A percentile compares a stretch with the other conserved stretches of the same genome.
phyloP scores from a whole-genome alignment of 2,113 vertebrate genomes.

The Saguinus midas region DNA sequence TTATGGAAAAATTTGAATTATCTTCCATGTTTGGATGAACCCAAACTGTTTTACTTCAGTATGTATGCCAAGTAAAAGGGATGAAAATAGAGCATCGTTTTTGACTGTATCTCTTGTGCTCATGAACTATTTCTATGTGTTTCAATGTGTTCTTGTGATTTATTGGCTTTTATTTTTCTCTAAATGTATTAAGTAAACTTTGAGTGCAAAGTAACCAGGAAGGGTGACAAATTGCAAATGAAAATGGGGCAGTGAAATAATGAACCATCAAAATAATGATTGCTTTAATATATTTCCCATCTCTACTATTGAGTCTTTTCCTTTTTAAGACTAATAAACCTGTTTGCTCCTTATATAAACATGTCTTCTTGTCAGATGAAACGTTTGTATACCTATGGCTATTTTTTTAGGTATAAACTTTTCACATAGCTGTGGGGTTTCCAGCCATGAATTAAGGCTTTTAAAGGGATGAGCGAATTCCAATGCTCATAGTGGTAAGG shows the following conservation, averaged over 20 bases:
- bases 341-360: background rate
- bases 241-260: background rate
- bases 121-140: background rate
- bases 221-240: background rate
- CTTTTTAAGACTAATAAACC: background rate
- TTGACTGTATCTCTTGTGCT: background rate
- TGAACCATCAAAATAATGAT: background rate
- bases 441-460: background rate
- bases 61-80: background rate
- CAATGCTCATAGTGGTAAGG: background rate
- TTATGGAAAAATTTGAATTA: constrained; percentile 38
- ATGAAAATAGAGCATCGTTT: background rate
- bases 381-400: background rate
- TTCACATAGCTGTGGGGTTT: background rate
- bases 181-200: background rate
- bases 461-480: background rate
- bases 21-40: constrained; percentile 20
- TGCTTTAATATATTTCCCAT: background rate
- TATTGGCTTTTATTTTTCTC: constrained; percentile 13
- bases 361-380: background rate
- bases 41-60: background rate
- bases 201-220: background rate
- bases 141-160: background rate
- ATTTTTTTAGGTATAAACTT: background rate
- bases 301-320: background rate